phyloP scores from a whole-genome alignment of 2,888 invertebrate species.

The Nephrotoma flavescens region DNA sequence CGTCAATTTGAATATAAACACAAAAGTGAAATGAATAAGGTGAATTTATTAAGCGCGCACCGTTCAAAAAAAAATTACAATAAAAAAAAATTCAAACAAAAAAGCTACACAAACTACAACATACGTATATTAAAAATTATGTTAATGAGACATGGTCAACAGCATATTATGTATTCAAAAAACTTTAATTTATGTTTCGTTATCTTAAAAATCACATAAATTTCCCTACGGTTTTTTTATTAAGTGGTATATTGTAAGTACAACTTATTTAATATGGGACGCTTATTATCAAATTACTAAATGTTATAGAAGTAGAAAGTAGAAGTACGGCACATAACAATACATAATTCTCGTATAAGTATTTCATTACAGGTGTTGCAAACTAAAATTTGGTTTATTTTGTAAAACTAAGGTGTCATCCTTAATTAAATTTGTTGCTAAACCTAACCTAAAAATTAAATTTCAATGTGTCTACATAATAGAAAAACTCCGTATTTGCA shows the following conservation, averaged over 20 bases:
- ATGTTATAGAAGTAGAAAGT: too few species aligned
- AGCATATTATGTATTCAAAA: not conserved
- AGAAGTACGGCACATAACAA: too few species aligned
- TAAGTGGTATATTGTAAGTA: not conserved
- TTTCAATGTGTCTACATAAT: too few species aligned
- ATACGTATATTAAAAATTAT: not conserved
- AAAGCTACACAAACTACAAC: not conserved
- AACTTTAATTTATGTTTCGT: not conserved
- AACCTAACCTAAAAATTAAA: too few species aligned
- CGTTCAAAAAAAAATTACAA: not conserved
- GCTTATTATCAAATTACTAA: not conserved
- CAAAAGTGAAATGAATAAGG: not conserved
- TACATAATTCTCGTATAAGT: too few species aligned
- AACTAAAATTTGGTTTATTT: too few species aligned
- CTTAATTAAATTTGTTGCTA: too few species aligned
- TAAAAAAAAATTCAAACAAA: not conserved
- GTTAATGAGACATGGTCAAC: not conserved
- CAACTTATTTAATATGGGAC: not conserved
- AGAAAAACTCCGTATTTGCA: too few species aligned
- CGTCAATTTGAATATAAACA: not conserved
- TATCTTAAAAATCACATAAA: not conserved
- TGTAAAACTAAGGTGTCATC: too few species aligned
- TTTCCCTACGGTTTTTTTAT: not conserved
- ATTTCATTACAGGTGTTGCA: too few species aligned
- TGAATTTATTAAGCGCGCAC: not conserved